These are phyloP conservation scores for Poicephalus meyeri DNA, from an alignment of 2,113 vertebrate genomes.

Conservation along the genomic window DNA sequence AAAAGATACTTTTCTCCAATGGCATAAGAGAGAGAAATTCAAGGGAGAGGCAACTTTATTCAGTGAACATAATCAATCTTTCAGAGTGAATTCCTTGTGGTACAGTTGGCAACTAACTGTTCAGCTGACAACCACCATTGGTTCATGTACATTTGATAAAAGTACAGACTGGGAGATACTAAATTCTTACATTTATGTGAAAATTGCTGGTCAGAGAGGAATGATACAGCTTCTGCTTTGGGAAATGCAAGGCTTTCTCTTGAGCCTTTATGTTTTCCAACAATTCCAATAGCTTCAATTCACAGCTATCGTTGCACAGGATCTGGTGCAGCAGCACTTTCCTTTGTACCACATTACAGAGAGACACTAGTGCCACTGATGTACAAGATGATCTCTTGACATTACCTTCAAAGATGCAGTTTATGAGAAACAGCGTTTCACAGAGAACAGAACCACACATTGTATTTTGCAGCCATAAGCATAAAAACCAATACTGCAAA, in stretches of 20 bases:
- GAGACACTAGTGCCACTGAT: not conserved
- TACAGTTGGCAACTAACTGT: not conserved
- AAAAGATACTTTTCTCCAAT: not conserved
- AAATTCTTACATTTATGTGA: not conserved
- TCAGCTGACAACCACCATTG: not conserved
- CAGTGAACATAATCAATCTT: not conserved
- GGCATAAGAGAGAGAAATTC: not conserved
- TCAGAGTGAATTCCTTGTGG: not conserved
- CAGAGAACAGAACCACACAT: not conserved
- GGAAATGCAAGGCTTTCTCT: not conserved
- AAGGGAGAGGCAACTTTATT: not conserved
- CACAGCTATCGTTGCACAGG: not conserved
- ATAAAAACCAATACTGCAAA: not conserved
- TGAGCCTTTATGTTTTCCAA: not conserved
- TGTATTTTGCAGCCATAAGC: not conserved
- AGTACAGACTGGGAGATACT: not conserved
- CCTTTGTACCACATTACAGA: not conserved
- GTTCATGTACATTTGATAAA: not conserved
- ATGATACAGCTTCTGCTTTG: not conserved
- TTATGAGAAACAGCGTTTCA: not conserved
- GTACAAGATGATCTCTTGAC: not conserved
- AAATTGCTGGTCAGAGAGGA: not conserved
- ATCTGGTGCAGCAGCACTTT: not conserved
- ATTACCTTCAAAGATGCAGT: not conserved
- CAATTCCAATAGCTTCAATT: not conserved